Evolutionary conservation across 2,113 vertebrate genomes (phyloP), one percentile per base, ranked within the genome.

Genomic region (Bubo bubo): DNA sequence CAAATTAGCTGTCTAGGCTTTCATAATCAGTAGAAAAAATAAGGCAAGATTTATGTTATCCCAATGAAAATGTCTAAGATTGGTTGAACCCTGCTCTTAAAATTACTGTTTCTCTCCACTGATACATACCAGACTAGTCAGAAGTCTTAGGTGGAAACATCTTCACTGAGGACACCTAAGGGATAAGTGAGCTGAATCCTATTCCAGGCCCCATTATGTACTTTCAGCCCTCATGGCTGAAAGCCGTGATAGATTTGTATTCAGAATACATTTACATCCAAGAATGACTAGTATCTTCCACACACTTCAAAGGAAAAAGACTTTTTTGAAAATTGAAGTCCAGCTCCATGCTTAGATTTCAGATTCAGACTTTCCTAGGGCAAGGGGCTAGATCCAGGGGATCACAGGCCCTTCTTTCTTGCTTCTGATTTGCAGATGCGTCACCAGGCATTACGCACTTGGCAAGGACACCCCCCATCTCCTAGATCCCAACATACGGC

Each of bases 361-460:
- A 86, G 53, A 66, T 71, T 87, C 7, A 13, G 87, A 49, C 52
- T 93, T 87, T 81, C 35, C 53, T 60, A 73, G 49, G 45, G 27
- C 50, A 79, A 90, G 60, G 43, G 62, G 45, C 53, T 93, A 26
- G 67, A 88, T 82, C 30, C 49, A 81, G 32, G 21, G 37, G 63
- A 73, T 92, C 73, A 59, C 41, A 50, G 67, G 39, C 64, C 53
- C 73, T 87, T 84, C 66, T 92, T 89, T 79, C 59, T 64, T 84
- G 34, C 59, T 86, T 88, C 64, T 88, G 55, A 75, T 92, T 94
- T 95, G 86, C 79, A 82, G 81, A 55, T 91, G 80, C 37, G 0
- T 94, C 95, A 96, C 66, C 73, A 95, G 39, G 92, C 90, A 92
- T 95, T 95, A 91, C 5, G 37, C 74, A 79, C 49, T 97, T 96